phyloP scores from a whole-genome alignment of 2,113 vertebrate species.

The Drymodes brunneopygia region DNA sequence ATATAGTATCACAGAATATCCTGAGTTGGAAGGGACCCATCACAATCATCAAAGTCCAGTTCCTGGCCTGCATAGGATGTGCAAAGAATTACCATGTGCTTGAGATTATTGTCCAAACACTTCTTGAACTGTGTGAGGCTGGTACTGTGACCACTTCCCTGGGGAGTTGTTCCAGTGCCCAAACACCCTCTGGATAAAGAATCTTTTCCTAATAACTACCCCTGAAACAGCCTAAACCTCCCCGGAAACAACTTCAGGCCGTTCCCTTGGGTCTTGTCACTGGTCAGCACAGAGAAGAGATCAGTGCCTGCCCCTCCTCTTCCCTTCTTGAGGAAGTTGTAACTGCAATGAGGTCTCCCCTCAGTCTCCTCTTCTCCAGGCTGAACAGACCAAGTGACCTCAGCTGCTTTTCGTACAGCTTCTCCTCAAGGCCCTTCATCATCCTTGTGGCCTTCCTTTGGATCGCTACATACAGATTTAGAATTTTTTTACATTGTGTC shows the following conservation, averaged over 20 bases:
- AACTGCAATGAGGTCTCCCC: not conserved
- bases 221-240: not conserved
- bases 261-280: fast-evolving
- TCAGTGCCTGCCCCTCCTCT: not conserved
- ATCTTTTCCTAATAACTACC: not conserved
- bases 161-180: not conserved
- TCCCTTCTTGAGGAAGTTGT: fast-evolving
- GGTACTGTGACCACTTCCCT: not conserved
- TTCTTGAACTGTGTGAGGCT: not conserved
- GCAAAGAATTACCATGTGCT: not conserved
- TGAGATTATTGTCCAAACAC: not conserved
- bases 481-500: fast-evolving
- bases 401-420: fast-evolving
- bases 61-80: not conserved
- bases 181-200: fast-evolving
- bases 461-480: not conserved
- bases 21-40: not conserved
- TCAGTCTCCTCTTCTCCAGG: not conserved
- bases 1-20: not conserved
- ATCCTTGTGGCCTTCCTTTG: not conserved
- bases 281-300: not conserved
- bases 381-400: not conserved
- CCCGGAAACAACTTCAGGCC: not conserved
- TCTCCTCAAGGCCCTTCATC: not conserved
- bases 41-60: not conserved